Conservation (phyloP, 1,140 invertebrate genomes). For the Drosophila setifemur region DNA sequence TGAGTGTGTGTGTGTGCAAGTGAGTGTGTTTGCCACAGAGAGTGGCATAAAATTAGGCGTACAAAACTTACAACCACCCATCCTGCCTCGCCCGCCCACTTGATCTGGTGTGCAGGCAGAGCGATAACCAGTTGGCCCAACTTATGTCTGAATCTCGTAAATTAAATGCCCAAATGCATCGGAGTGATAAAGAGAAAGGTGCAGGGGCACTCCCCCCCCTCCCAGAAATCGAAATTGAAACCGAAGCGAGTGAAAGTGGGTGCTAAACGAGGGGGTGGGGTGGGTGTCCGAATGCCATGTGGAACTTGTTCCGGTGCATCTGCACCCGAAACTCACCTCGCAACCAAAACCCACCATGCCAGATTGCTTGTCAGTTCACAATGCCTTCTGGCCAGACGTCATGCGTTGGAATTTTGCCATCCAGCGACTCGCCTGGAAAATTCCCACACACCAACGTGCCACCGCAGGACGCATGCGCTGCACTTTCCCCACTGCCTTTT, state of each 20-base stretch:
- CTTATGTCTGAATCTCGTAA: constrained; percentile 1
- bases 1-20: constrained; percentile 5
- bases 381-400: constrained; percentile 38
- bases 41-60: constrained; percentile 53
- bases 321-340: constrained; percentile 35
- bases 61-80: constrained; percentile 33
- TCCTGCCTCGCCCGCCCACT: neutral
- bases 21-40: constrained; percentile 9
- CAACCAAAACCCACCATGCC: constrained; percentile 41
- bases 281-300: neutral
- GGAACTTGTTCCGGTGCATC: constrained; percentile 10
- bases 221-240: neutral
- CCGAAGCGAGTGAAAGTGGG: constrained; percentile 19
- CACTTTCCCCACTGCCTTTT: neutral
- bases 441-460: constrained; percentile 53
- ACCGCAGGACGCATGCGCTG: constrained; percentile 51
- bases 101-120: constrained; percentile 16
- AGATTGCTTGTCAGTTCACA: constrained; percentile 45
- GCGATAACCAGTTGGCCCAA: constrained; percentile 31
- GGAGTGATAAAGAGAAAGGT: neutral
- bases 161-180: constrained; percentile 9
- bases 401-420: constrained; percentile 69
- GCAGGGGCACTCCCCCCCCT: too few species aligned
- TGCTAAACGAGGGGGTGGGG: neutral
- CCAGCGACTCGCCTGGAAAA: constrained; percentile 36